phyloP scores from a whole-genome alignment of 1,140 invertebrate genomes.

The Dolichoris vasculosae region DNA sequence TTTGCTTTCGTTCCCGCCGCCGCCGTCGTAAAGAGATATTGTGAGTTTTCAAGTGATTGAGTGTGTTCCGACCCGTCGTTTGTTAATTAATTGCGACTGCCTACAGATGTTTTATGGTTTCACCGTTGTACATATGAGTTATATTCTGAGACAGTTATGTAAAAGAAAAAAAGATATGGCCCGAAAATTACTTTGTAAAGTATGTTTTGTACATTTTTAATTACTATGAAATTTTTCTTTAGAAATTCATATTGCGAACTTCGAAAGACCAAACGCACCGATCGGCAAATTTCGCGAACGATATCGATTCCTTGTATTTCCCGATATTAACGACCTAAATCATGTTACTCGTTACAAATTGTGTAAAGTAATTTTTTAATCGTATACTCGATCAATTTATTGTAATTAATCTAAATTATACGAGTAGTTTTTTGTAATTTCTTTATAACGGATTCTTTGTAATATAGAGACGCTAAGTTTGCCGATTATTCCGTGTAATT shows the following conservation, averaged over 20 bases:
- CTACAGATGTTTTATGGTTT: slow-evolving; percentile 35
- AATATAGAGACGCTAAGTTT: not conserved
- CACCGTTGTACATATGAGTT: slow-evolving; percentile 10
- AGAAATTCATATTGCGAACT: not conserved
- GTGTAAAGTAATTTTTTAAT: not conserved
- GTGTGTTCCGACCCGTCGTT: slow-evolving; percentile 14
- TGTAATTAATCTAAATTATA: not conserved
- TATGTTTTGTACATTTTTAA: not conserved
- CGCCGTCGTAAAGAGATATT: slow-evolving; percentile 20
- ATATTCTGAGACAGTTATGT: slow-evolving; percentile 20
- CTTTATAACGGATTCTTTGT: not conserved
- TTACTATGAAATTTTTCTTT: not conserved
- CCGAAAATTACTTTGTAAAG: slow-evolving; percentile 2
- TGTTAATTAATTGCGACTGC: slow-evolving; percentile 43
- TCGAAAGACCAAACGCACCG: not conserved
- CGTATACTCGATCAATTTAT: not conserved
- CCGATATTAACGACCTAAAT: not conserved
- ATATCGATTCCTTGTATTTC: not conserved
- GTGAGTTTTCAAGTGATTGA: slow-evolving; percentile 35
- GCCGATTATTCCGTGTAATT: not conserved
- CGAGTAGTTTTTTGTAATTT: not conserved
- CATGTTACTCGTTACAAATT: not conserved
- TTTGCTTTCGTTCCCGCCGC: not conserved
- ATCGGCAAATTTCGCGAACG: too few species aligned
- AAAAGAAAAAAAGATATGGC: not conserved